A percentile compares a stretch with the other conserved stretches of the same genome.
These are phyloP conservation scores for Leucania comma DNA, from an alignment of 2,888 invertebrate genomes.

Conservation along the genomic window DNA sequence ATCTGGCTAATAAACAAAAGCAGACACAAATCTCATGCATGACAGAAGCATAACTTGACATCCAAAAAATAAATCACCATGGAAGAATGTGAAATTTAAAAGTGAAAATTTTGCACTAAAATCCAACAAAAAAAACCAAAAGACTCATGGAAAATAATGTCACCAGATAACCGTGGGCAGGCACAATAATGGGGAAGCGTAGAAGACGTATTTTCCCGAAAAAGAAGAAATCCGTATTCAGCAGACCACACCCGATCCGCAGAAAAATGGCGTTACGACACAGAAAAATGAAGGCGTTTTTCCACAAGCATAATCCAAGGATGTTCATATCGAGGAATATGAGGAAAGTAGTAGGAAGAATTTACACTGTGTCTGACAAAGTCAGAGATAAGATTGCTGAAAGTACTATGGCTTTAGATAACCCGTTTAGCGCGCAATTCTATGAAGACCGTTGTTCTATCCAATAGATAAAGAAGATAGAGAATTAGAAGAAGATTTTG, in stretches of 20 bases:
- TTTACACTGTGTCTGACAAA: conserved; percentile 80
- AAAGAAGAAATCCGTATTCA: conserved; percentile 79
- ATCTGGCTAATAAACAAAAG: conserved; percentile 59
- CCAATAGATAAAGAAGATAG: conserved; percentile 70
- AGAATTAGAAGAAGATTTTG: no score
- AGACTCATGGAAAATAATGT: conserved; percentile 33
- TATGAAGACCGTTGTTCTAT: conserved; percentile 81
- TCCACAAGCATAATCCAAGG: conserved; percentile 77
- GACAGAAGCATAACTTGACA: conserved; percentile 53
- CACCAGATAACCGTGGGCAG: conserved; percentile 15
- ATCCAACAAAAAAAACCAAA: conserved; percentile 28
- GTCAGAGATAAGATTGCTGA: conserved; percentile 81
- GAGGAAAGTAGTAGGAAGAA: conserved; percentile 76
- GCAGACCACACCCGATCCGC: conserved; percentile 80
- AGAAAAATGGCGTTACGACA: conserved; percentile 78
- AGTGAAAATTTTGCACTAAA: conserved; percentile 15
- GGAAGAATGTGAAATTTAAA: conserved; percentile 53
- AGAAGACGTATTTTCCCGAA: conserved; percentile 75
- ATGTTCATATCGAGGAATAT: conserved; percentile 71
- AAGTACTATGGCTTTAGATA: conserved; percentile 78
- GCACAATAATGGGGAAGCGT: conserved; percentile 75
- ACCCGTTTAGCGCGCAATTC: conserved; percentile 81
- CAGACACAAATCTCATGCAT: conserved; percentile 14
- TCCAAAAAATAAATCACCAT: conserved; percentile 22
- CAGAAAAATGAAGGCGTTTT: conserved; percentile 77